phyloP scores from a whole-genome alignment of 2,113 vertebrate genomes.

The Haemorhous mexicanus region DNA sequence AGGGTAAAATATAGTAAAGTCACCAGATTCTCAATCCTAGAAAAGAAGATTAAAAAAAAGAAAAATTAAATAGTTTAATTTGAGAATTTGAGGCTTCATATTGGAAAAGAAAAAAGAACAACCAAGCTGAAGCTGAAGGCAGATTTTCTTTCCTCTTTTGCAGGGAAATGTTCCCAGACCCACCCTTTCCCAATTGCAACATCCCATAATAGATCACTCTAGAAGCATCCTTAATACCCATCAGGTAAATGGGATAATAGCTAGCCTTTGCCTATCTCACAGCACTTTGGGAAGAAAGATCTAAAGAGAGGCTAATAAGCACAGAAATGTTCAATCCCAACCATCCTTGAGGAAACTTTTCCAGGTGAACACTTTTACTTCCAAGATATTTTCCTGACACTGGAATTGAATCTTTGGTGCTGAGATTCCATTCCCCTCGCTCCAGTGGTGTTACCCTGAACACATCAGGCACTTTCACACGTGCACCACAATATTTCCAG shows the following conservation, averaged over 20 bases:
- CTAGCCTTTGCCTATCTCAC: neutral
- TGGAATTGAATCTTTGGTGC: neutral
- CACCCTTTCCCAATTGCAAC: neutral
- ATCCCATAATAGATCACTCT: accelerated
- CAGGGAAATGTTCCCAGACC: neutral
- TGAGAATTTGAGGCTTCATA: neutral
- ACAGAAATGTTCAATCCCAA: neutral
- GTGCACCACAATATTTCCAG: neutral
- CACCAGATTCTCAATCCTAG: neutral
- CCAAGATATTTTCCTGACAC: neutral
- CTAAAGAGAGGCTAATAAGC: neutral
- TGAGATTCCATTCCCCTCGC: neutral
- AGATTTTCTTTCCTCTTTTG: neutral
- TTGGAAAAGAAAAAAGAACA: too few species aligned
- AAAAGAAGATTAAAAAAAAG: neutral
- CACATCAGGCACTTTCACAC: neutral
- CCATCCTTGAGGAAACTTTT: neutral
- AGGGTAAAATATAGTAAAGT: neutral
- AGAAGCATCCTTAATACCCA: neutral
- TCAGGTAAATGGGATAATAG: neutral
- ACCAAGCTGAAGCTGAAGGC: neutral
- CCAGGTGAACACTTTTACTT: neutral
- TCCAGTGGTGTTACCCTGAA: neutral
- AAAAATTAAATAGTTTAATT: neutral
- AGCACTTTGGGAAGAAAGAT: neutral